Conservation (phyloP, 2,113 vertebrate species). For the Forbesichthys papilliferus region DNA sequence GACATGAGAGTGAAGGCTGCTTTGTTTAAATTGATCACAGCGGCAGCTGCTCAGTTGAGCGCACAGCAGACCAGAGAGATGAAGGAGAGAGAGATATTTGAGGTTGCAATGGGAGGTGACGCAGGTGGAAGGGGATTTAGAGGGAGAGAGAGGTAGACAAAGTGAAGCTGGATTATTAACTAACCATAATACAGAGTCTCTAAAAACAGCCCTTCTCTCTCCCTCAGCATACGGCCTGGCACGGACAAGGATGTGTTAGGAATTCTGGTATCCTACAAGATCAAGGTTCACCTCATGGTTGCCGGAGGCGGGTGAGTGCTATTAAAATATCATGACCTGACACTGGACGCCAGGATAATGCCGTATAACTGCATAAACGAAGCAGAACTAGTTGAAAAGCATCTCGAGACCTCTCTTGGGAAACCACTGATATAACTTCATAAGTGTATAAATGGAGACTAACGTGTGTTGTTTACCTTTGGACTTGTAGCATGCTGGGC, state of each 20-base stretch:
- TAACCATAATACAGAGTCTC: background rate
- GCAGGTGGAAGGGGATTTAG: too few relatives aligned
- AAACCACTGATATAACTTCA: background rate
- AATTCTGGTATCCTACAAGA: conserved; percentile 89
- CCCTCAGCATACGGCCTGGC: conserved; percentile 70
- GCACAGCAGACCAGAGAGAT: too few relatives aligned
- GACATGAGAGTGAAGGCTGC: too few relatives aligned
- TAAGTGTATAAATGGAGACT: background rate
- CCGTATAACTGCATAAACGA: background rate
- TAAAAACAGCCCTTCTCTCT: conserved; percentile 5
- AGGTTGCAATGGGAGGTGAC: too few relatives aligned
- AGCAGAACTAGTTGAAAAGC: background rate
- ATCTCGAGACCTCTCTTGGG: background rate
- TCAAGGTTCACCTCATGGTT: conserved; percentile 86
- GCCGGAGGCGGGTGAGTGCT: conserved; percentile 80
- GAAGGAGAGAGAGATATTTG: too few relatives aligned
- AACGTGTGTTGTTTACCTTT: background rate
- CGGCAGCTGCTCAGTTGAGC: too few relatives aligned
- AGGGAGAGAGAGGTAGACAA: too few relatives aligned
- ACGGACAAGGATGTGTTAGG: conserved; percentile 85
- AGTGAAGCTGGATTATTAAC: background rate
- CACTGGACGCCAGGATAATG: background rate
- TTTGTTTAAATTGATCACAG: too few relatives aligned
- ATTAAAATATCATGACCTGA: background rate
- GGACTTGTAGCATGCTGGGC: conserved; percentile 78